A percentile compares a stretch with the other conserved stretches of the same genome.
Evolutionary conservation across 2,113 vertebrate species (phyloP).

Genomic region (Halcyon malimbica): DNA sequence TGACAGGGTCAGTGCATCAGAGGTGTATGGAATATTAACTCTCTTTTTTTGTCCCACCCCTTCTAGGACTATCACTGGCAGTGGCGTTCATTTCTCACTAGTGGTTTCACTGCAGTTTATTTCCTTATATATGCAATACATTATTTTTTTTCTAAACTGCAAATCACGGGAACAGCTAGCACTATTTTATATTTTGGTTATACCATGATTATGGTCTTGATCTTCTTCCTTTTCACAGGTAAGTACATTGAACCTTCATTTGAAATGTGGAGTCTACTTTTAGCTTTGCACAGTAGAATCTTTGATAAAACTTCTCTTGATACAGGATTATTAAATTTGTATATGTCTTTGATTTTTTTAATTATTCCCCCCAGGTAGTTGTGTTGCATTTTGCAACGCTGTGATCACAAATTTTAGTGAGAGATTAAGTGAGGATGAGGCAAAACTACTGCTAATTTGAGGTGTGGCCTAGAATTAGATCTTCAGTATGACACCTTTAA

Average conservation of each 20-base stretch:
- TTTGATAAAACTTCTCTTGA: neutral
- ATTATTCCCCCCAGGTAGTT: neutral
- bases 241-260: neutral
- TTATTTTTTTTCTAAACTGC: constrained; percentile 93
- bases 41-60: neutral
- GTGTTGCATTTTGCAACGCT: neutral
- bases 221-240: constrained; percentile 96
- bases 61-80: constrained; percentile 97
- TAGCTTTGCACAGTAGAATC: neutral
- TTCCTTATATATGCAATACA: constrained; percentile 94
- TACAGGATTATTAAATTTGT: neutral
- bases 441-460: neutral
- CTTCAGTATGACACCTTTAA: neutral
- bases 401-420: neutral
- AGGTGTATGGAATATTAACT: neutral
- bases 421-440: neutral
- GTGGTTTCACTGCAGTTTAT: constrained; percentile 96
- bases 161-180: constrained; percentile 91
- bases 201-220: constrained; percentile 95
- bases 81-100: constrained; percentile 98
- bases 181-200: constrained; percentile 94
- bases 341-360: neutral
- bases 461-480: neutral
- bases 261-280: neutral
- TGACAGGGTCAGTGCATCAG: neutral